These are phyloP conservation scores for Pterophyllum scalare DNA, from an alignment of 2,113 vertebrate species.

Conservation along the genomic window DNA sequence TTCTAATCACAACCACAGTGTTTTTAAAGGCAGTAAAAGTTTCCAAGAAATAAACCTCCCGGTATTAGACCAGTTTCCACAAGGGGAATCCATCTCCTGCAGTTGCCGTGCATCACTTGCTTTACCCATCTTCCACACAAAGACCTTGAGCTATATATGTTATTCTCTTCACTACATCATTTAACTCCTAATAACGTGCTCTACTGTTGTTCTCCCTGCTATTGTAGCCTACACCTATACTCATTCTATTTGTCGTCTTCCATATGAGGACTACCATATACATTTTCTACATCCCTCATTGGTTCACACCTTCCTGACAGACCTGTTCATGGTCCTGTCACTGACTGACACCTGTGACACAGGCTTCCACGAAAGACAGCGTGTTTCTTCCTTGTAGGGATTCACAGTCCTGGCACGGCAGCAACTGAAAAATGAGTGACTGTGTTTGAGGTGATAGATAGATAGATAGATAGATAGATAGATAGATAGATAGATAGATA, in stretches of 20 bases:
- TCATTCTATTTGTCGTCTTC: slow-evolving; percentile 26
- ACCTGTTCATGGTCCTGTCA: slow-evolving; percentile 52
- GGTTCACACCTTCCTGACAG: slow-evolving; percentile 45
- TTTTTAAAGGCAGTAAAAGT: slow-evolving; percentile 45
- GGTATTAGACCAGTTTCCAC: slow-evolving; percentile 70
- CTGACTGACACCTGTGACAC: slow-evolving; percentile 69
- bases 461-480: background rate
- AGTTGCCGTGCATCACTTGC: slow-evolving; percentile 54
- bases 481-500: background rate
- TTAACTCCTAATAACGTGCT: slow-evolving; percentile 56
- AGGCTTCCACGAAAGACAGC: slow-evolving; percentile 40
- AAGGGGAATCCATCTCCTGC: slow-evolving; percentile 68
- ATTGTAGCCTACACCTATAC: background rate
- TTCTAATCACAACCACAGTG: slow-evolving; percentile 32
- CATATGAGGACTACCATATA: slow-evolving; percentile 26
- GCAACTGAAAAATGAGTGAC: slow-evolving; percentile 49
- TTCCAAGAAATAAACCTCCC: slow-evolving; percentile 55
- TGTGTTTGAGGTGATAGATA: background rate
- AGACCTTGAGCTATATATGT: slow-evolving; percentile 60
- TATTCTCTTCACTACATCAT: slow-evolving; percentile 57
- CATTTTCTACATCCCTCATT: slow-evolving; percentile 17
- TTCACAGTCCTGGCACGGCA: slow-evolving; percentile 62
- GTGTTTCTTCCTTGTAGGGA: slow-evolving; percentile 56
- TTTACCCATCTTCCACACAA: slow-evolving; percentile 64
- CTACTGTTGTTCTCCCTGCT: slow-evolving; percentile 31